Conservation (phyloP, 2,797 vertebrate genomes). For the Enteromius fasciolatus region DNA sequence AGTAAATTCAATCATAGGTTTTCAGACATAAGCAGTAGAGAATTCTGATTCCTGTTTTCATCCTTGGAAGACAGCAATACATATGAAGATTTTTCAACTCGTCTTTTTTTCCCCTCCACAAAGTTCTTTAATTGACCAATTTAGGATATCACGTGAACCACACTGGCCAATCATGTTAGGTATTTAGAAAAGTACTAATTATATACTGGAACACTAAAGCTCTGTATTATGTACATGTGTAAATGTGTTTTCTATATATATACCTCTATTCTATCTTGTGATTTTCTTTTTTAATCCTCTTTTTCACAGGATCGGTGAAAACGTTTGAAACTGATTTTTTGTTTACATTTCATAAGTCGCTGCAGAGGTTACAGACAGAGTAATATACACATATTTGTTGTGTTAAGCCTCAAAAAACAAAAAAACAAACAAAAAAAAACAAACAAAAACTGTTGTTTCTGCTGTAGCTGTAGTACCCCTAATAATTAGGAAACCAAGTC, state of each 20-base stretch:
- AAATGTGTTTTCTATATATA: slow-evolving; percentile 52
- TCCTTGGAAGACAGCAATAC: slow-evolving; percentile 39
- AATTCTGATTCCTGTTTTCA: slow-evolving; percentile 28
- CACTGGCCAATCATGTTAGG: slow-evolving; percentile 19
- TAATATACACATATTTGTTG: background rate
- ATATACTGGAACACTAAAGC: slow-evolving; percentile 34
- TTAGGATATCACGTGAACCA: slow-evolving; percentile 4
- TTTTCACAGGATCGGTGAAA: slow-evolving; percentile 8
- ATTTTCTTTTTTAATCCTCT: background rate
- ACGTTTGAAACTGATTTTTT: slow-evolving; percentile 22
- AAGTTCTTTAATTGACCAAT: background rate
- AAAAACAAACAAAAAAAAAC: no score
- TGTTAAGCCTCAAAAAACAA: slow-evolving; percentile 26
- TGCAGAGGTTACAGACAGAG: slow-evolving; percentile 24
- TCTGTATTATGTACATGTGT: slow-evolving; percentile 51
- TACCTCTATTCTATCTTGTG: slow-evolving; percentile 20
- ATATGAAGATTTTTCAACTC: background rate
- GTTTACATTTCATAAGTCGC: slow-evolving; percentile 40
- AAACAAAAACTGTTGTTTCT: slow-evolving; percentile 14
- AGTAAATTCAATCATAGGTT: slow-evolving; percentile 19
- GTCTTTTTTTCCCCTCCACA: background rate
- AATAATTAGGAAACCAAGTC: slow-evolving; percentile 23
- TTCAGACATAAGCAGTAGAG: slow-evolving; percentile 16
- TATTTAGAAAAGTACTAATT: slow-evolving; percentile 39
- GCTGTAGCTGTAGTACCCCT: slow-evolving; percentile 17